phyloP scores from a whole-genome alignment of 2,113 vertebrate species.

The Ia io region DNA sequence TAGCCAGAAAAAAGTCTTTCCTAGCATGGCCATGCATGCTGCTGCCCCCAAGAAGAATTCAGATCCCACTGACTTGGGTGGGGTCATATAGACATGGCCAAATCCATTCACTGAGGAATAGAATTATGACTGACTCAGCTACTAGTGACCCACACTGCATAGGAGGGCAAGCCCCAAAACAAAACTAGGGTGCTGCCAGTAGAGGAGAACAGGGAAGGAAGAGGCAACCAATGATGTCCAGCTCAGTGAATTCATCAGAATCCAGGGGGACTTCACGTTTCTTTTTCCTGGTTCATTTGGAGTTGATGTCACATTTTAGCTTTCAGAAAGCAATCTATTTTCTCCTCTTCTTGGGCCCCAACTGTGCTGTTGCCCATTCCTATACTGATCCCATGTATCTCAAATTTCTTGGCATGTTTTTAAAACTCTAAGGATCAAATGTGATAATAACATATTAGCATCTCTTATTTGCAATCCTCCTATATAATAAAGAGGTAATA shows the following conservation, averaged over 20 bases:
- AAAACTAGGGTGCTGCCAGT: too few relatives aligned
- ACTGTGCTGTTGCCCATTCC: not conserved
- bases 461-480: not conserved
- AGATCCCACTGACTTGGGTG: not conserved
- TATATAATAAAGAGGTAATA: too few relatives aligned
- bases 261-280: not conserved
- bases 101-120: not conserved
- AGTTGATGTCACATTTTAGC: not conserved
- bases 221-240: not conserved
- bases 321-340: not conserved
- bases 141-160: not conserved
- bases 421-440: not conserved
- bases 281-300: not conserved
- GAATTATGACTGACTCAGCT: not conserved
- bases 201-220: not conserved
- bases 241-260: not conserved
- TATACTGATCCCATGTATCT: not conserved
- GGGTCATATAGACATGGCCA: not conserved
- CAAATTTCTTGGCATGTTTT: not conserved
- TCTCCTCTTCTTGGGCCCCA: not conserved
- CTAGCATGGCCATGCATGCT: too few relatives aligned
- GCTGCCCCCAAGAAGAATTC: not conserved
- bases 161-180: too few relatives aligned
- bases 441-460: not conserved
- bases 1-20: not conserved